Evolutionary conservation across 2,888 invertebrate genomes (phyloP), one percentile per base, ranked within the genome.

Genomic region (Allolobophora icterica): DNA sequence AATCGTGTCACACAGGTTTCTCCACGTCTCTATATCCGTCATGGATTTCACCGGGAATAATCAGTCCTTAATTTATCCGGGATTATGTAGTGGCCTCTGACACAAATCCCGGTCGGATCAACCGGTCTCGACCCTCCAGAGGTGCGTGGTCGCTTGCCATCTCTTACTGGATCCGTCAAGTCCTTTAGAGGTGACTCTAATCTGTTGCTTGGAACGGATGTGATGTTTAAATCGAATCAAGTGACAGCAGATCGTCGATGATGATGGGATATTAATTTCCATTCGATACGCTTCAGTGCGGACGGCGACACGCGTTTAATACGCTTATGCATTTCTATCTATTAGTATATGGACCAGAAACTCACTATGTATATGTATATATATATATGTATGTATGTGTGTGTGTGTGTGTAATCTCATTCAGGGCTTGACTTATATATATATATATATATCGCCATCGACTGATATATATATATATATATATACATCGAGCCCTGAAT

Each of bases 201-300:
- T 71, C 71, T n/a, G 30, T 71, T 71, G 71, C 52, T 24, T 52
- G 24, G 52, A 21, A 52, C 24, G 24, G 24, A 71, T n/a, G 1
- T 8, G n/a, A 71, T n/a, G 30, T n/a, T 71, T 71, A n/a, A 71
- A 71, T 71, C 71, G 71, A 71, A 71, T 71, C 71, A n/a, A 5
- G 71, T 71, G 30, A n/a, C 71, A n/a, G 8, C 71, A n/a, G 71
- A n/a, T 71, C 71, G 13, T 71, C 71, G n/a, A 71, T n/a, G 71
- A 52, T 52, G 52, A n/a, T n/a, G n/a, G 30, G 71, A 71, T 71
- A 71, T 71, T 71, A 71, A 71, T n/a, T 71, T 71, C 71, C 71
- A 71, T 71, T n/a, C 71, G 71, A n/a, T 71, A 71, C 71, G 71
- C 71, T 71, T 71, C 30, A n/a, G 11, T 17, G n/a, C 30, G 71